Evolutionary conservation across 2,113 vertebrate genomes (phyloP).

Genomic region (Ciconia boyciana): DNA sequence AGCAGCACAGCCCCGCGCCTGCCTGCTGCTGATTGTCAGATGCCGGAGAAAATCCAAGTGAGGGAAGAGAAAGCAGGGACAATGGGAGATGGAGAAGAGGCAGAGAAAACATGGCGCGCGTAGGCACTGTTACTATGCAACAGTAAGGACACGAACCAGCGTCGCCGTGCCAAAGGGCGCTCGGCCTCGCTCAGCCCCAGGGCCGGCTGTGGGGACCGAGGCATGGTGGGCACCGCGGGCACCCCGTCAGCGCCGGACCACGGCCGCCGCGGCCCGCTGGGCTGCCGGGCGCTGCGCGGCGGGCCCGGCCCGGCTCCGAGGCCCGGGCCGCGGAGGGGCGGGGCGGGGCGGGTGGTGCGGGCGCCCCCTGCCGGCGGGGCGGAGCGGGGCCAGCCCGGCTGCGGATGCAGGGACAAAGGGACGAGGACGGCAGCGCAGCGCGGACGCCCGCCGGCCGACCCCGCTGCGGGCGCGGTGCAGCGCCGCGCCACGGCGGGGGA

Average conservation of each 20-base stretch:
- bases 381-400: too few relatives aligned
- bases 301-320: too few relatives aligned
- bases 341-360: too few relatives aligned
- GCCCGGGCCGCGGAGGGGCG: background rate
- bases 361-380: background rate
- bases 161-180: accelerated
- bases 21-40: background rate
- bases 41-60: accelerated
- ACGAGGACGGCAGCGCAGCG: background rate
- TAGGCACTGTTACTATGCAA: accelerated
- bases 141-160: too few relatives aligned
- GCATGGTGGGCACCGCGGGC: background rate
- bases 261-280: too few relatives aligned
- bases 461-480: background rate
- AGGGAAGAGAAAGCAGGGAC: too few relatives aligned
- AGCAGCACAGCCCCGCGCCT: accelerated
- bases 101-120: accelerated
- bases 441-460: background rate
- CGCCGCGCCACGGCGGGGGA: background rate
- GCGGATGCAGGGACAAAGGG: background rate
- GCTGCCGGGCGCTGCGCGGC: too few relatives aligned
- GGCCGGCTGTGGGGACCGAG: background rate
- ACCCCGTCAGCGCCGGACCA: accelerated
- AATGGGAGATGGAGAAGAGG: accelerated
- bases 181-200: background rate